Conservation (phyloP, 2,113 vertebrate genomes). For the Gopherus flavomarginatus region DNA sequence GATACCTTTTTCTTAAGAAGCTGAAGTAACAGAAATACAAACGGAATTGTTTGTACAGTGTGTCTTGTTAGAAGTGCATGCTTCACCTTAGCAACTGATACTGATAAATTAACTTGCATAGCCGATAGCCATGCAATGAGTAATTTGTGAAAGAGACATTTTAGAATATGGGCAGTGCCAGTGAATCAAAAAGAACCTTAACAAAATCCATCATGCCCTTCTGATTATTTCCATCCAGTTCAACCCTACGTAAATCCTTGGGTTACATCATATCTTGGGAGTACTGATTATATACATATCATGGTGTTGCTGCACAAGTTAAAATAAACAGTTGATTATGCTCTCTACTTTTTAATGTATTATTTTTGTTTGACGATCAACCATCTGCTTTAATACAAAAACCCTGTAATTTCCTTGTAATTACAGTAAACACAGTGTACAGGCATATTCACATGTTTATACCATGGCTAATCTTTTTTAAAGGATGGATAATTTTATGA, state of each 20-base stretch:
- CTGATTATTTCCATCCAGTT: neutral
- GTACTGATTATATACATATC: neutral
- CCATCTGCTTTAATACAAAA: neutral
- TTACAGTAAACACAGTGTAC: neutral
- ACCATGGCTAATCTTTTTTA: neutral
- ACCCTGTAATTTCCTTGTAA: neutral
- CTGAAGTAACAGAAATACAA: neutral
- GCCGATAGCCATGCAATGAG: conserved; percentile 69
- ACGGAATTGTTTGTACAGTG: neutral
- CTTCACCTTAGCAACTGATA: conserved; percentile 59
- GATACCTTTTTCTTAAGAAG: neutral
- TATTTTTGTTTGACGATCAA: neutral
- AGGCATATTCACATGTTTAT: accelerated
- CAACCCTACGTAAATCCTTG: neutral
- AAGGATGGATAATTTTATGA: neutral
- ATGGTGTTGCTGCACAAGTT: neutral
- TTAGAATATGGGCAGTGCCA: conserved; percentile 39
- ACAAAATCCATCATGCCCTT: neutral
- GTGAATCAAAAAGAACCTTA: neutral
- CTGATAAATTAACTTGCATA: conserved; percentile 65
- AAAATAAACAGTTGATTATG: neutral
- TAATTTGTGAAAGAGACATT: conserved; percentile 51
- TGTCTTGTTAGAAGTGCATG: conserved; percentile 24
- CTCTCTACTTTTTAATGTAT: neutral
- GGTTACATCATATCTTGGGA: neutral